phyloP scores from a whole-genome alignment of 2,113 vertebrate genomes.

The Vicugna pacos region DNA sequence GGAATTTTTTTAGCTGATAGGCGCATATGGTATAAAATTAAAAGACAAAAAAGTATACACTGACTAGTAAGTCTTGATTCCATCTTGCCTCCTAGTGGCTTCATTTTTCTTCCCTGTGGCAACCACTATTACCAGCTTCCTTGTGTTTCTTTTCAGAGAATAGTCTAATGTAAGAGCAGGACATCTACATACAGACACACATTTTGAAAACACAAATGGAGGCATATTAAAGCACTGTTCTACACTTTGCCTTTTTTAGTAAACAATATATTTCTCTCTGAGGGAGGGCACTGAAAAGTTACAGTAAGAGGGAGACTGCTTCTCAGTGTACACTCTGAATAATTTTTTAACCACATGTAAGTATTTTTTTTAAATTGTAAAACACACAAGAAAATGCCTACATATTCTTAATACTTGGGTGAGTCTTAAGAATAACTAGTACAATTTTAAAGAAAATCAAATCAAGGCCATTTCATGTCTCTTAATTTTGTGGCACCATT shows the following conservation, averaged over 20 bases:
- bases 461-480: not conserved
- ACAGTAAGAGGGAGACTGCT: not conserved
- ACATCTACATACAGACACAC: not conserved
- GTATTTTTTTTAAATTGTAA: not conserved
- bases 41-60: not conserved
- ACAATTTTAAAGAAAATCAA: conserved; percentile 35
- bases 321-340: not conserved
- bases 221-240: not conserved
- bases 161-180: not conserved
- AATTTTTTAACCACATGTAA: not conserved
- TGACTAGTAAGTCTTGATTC: not conserved
- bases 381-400: not conserved
- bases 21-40: not conserved
- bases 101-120: not conserved
- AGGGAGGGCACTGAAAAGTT: not conserved
- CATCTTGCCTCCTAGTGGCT: not conserved
- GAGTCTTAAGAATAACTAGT: not conserved
- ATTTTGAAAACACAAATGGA: not conserved
- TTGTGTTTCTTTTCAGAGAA: not conserved
- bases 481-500: conserved; percentile 36
- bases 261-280: not conserved
- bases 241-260: not conserved
- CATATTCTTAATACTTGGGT: conserved; percentile 36
- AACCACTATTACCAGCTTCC: not conserved
- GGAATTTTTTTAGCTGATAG: not conserved